Conservation (phyloP, 2,797 vertebrate species). For the Aphelocoma californica region DNA sequence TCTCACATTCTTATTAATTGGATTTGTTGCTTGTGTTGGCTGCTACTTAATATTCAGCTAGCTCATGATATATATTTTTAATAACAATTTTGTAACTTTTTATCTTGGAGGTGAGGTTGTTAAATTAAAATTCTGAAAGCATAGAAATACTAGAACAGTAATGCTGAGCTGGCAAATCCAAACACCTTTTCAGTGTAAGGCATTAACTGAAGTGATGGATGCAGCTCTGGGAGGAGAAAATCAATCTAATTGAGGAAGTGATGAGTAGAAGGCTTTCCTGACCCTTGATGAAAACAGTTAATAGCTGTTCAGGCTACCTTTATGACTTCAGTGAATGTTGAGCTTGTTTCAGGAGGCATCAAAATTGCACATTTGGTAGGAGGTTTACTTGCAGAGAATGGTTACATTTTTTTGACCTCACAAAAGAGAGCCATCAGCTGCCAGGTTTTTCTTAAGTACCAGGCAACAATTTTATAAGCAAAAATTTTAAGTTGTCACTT, state of each 20-base stretch:
- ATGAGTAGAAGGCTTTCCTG: conserved; percentile 38
- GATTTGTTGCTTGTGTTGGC: neutral
- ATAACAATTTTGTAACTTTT: neutral
- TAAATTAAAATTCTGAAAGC: neutral
- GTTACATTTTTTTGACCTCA: neutral
- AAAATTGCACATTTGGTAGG: neutral
- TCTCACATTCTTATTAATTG: neutral
- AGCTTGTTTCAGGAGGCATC: neutral
- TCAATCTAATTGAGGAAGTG: conserved; percentile 58
- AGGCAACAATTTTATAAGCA: neutral
- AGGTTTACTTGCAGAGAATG: neutral
- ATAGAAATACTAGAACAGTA: neutral
- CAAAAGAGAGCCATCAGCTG: neutral
- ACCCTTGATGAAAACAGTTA: conserved; percentile 1
- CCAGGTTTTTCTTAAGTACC: neutral
- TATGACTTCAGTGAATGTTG: neutral
- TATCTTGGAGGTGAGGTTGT: neutral
- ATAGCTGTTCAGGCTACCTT: neutral
- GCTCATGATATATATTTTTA: neutral
- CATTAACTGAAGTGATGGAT: conserved; percentile 48
- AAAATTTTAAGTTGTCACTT: neutral
- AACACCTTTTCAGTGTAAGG: conserved; percentile 21
- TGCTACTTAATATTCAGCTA: neutral
- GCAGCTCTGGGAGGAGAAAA: conserved; percentile 20
- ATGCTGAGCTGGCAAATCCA: conserved; percentile 41